Conservation (phyloP, 2,113 vertebrate species). For the Toxotes chatareus region DNA sequence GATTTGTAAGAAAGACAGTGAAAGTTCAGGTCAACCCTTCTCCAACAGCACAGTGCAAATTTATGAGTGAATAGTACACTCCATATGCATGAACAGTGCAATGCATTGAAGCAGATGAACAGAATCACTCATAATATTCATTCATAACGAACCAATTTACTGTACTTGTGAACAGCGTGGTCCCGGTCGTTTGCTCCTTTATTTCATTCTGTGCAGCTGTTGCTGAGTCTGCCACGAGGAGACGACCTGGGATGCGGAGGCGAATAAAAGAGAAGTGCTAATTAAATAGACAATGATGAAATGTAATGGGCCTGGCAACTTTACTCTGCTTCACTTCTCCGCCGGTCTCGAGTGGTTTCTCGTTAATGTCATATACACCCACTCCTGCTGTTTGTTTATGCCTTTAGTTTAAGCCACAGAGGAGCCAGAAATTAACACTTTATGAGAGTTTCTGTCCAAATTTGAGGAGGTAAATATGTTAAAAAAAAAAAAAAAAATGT, state of each 20-base stretch:
- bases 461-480: background rate
- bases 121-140: background rate
- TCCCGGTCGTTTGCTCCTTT: background rate
- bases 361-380: slow-evolving; percentile 55
- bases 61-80: background rate
- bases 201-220: slow-evolving; percentile 17
- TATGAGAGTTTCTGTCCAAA: slow-evolving; percentile 1
- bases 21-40: background rate
- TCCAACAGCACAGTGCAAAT: background rate
- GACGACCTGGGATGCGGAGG: slow-evolving; percentile 20
- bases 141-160: background rate
- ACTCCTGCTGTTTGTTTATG: slow-evolving; percentile 49
- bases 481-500: background rate
- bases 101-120: background rate
- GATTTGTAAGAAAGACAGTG: background rate
- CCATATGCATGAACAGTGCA: background rate
- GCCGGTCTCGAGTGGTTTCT: slow-evolving; percentile 43
- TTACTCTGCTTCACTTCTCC: slow-evolving; percentile 50
- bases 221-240: slow-evolving; percentile 5
- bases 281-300: slow-evolving; percentile 69
- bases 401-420: slow-evolving; percentile 29
- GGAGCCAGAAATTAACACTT: slow-evolving; percentile 15
- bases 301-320: slow-evolving; percentile 59
- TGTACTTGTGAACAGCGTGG: background rate
- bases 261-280: slow-evolving; percentile 44